Evolutionary conservation across 2,888 invertebrate genomes (phyloP).

Genomic region (Camptogramma bilineatum): DNA sequence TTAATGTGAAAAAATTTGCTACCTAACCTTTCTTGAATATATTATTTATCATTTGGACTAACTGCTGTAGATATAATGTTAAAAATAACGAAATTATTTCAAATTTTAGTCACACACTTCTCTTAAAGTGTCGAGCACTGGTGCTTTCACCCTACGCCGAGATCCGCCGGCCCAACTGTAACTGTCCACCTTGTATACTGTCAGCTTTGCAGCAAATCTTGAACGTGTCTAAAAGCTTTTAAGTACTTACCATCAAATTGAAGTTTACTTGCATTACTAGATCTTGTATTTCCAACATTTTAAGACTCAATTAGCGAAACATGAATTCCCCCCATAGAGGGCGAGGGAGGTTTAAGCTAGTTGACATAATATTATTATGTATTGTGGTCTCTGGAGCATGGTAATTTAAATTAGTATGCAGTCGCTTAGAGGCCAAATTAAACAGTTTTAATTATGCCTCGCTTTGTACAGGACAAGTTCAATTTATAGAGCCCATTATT

Average conservation of each 20-base stretch:
- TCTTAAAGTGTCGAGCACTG: too few relatives aligned
- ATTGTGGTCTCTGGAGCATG: constrained; percentile 19
- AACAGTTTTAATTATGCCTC: constrained; percentile 25
- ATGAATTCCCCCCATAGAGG: constrained; percentile 5
- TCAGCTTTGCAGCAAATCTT: constrained; percentile 26
- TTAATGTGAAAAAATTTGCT: too few relatives aligned
- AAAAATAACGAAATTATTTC: too few relatives aligned
- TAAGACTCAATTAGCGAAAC: constrained; percentile 10
- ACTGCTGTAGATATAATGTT: too few relatives aligned
- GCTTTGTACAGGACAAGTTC: constrained; percentile 18
- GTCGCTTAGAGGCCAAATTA: constrained; percentile 15
- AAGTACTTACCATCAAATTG: constrained; percentile 4
- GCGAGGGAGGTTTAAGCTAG: constrained; percentile 15
- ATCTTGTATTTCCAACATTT: background rate
- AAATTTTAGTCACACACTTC: too few relatives aligned
- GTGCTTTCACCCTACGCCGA: too few relatives aligned
- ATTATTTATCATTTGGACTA: too few relatives aligned
- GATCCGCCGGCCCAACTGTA: too few relatives aligned
- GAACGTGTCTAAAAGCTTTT: constrained; percentile 17
- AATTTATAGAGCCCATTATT: constrained; percentile 19
- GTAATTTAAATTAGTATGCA: constrained; percentile 32
- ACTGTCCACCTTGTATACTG: constrained; percentile 9
- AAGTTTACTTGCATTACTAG: constrained; percentile 7
- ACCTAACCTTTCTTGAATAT: too few relatives aligned
- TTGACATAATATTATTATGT: constrained; percentile 31